A percentile compares a stretch with the other conserved stretches of the same genome.
These are phyloP conservation scores for Cheilosia grossa DNA, from an alignment of 2,888 invertebrate species.

Conservation along the genomic window DNA sequence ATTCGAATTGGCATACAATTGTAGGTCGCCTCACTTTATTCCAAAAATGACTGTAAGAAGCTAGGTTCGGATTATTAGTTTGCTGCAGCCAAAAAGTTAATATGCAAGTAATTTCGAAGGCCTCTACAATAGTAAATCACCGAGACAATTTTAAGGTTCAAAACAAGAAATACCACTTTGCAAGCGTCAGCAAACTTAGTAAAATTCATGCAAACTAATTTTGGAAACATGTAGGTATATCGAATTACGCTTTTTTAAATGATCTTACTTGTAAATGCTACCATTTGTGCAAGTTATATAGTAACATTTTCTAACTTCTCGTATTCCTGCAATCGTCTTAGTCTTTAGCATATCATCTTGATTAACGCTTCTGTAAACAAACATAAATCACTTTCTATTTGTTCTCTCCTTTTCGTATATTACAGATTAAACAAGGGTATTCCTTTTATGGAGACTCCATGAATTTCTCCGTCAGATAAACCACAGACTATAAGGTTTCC, in stretches of 20 bases:
- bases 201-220: too few relatives aligned
- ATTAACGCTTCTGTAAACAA: conserved; percentile 76
- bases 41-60: too few relatives aligned
- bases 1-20: too few relatives aligned
- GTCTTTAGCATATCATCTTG: conserved; percentile 78
- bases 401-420: not conserved
- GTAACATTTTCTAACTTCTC: conserved; percentile 77
- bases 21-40: too few relatives aligned
- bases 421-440: conserved; percentile 80
- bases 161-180: too few relatives aligned
- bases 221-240: too few relatives aligned
- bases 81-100: too few relatives aligned
- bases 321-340: conserved; percentile 79
- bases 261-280: conserved; percentile 80
- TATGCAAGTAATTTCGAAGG: too few relatives aligned
- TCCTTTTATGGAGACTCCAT: conserved; percentile 81
- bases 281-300: conserved; percentile 81
- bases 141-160: too few relatives aligned
- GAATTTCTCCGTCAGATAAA: conserved; percentile 81
- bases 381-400: not conserved
- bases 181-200: too few relatives aligned
- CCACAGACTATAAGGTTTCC: conserved; percentile 82
- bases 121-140: too few relatives aligned
- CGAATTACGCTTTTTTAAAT: not conserved
- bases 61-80: too few relatives aligned